phyloP scores from a whole-genome alignment of 2,113 vertebrate species.

The Amphilophus citrinellus region DNA sequence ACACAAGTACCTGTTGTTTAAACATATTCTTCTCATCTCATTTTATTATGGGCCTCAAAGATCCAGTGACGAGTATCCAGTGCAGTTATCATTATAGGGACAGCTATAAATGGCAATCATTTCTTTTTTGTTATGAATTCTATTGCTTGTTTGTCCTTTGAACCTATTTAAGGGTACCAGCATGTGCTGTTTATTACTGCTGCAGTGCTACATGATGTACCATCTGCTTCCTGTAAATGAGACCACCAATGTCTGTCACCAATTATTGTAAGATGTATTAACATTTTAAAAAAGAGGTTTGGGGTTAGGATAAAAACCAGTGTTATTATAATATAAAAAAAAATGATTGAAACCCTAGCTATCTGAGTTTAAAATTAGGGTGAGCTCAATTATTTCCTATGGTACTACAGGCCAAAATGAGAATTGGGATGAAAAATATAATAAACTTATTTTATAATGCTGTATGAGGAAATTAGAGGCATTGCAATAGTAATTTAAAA shows the following conservation, averaged over 20 bases:
- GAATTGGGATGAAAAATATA: background rate
- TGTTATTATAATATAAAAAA: background rate
- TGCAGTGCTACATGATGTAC: slow-evolving; percentile 14
- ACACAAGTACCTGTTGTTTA: slow-evolving; percentile 2
- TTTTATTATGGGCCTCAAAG: background rate
- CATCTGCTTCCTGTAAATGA: slow-evolving; percentile 53
- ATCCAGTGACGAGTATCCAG: background rate
- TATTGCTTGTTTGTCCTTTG: slow-evolving; percentile 29
- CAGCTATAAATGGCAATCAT: background rate
- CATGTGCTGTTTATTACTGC: slow-evolving; percentile 35
- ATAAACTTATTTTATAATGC: background rate
- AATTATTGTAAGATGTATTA: slow-evolving; percentile 29
- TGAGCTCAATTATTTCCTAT: background rate
- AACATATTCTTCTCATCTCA: background rate
- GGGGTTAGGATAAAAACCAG: background rate
- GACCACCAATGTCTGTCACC: slow-evolving; percentile 20
- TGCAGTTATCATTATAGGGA: background rate
- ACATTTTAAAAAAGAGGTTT: slow-evolving; percentile 16
- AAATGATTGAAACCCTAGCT: background rate
- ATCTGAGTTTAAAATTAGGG: background rate
- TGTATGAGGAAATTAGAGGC: background rate
- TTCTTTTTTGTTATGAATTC: slow-evolving; percentile 16
- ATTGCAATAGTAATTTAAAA: background rate
- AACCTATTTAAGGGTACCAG: slow-evolving; percentile 6
- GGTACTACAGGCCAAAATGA: background rate